Percentiles rank a stretch among this genome's conserved stretches.
Conservation (phyloP, 2,797 vertebrate species). For the Anguilla anguilla region DNA sequence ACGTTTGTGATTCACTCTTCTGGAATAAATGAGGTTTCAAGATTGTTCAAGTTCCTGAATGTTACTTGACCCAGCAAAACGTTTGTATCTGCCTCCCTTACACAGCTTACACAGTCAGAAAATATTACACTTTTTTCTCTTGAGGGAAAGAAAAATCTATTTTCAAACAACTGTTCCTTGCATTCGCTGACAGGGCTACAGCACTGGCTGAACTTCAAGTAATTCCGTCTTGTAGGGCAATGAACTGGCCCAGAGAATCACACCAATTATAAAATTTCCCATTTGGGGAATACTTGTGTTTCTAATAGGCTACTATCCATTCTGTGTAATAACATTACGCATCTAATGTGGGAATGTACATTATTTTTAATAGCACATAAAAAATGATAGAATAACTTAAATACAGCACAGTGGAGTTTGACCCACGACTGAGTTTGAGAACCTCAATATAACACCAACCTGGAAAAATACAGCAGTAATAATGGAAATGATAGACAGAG, state of each 20-base stretch:
- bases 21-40: neutral
- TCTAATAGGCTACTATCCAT: neutral
- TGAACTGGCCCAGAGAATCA: neutral
- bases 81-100: neutral
- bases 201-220: neutral
- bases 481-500: neutral
- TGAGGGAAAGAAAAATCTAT: neutral
- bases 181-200: neutral
- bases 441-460: neutral
- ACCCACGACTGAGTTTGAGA: too few species aligned
- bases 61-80: neutral
- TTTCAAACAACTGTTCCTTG: neutral
- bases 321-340: neutral
- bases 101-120: neutral
- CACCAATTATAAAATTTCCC: constrained; percentile 2
- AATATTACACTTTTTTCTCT: neutral
- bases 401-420: too few species aligned
- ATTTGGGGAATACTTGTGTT: neutral
- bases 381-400: neutral
- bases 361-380: neutral
- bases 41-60: neutral
- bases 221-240: neutral
- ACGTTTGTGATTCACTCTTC: neutral
- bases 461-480: neutral
- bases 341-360: neutral